phyloP scores from a whole-genome alignment of 2,113 vertebrate species.

The Alethe castanea region DNA sequence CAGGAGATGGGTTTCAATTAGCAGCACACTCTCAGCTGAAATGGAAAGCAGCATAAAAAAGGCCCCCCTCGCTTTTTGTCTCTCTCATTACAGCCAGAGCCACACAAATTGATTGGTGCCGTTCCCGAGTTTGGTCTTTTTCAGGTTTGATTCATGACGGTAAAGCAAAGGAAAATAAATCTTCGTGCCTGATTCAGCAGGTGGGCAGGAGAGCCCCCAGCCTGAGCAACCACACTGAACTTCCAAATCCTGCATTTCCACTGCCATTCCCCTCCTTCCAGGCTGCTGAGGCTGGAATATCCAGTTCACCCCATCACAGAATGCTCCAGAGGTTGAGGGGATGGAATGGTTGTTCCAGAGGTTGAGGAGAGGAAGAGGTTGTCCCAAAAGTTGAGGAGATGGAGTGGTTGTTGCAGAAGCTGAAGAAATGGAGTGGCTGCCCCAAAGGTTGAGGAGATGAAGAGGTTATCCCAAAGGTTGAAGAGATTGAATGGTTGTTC shows the following conservation, averaged over 20 bases:
- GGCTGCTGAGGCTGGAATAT: not conserved
- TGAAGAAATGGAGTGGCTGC: too few relatives aligned
- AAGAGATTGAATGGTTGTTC: accelerated
- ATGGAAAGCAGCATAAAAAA: not conserved
- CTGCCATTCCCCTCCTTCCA: not conserved
- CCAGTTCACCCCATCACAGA: not conserved
- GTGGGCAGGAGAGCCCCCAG: not conserved
- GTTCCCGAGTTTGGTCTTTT: not conserved
- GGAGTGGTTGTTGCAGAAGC: not conserved
- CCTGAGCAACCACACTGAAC: not conserved
- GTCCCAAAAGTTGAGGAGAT: not conserved
- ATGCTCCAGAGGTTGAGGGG: accelerated
- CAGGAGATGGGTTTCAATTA: not conserved
- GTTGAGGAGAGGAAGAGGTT: too few relatives aligned
- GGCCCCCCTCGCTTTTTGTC: not conserved
- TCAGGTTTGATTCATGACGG: not conserved
- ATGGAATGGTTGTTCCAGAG: not conserved
- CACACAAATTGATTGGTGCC: not conserved
- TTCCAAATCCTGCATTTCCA: not conserved
- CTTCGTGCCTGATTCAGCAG: not conserved
- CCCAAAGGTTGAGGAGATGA: not conserved
- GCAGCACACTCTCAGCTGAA: not conserved
- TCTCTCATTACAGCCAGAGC: not conserved
- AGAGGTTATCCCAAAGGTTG: not conserved
- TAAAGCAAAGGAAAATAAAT: not conserved